Base-by-base conservation (phyloP, 53 echinoderm and acorn worm genomes). In the Paelopatides confundens region DNA sequence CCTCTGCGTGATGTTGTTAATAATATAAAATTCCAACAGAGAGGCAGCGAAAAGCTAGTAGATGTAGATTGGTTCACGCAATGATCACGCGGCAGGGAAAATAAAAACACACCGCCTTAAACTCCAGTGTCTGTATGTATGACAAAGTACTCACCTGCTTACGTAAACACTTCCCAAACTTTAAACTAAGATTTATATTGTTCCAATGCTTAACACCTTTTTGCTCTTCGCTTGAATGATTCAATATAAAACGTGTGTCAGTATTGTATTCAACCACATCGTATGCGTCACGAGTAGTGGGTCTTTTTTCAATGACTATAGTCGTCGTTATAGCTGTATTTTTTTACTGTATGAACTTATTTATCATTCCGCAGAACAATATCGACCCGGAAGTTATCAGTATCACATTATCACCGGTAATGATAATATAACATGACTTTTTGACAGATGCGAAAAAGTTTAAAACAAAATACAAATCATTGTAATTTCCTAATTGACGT, bases 181-280 rank as follows among this genome's bases (percentile, higher is more conserved):
- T n/a, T n/a, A n/a, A n/a, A n/a, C n/a, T n/a, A 18, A 21, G 58
- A 3, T 58, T 58, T 58, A 24, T 13, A 74, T 74, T 39, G 74
- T 74, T 74, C 74, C n/a, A 23, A 7, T 21, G 21, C n/a, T 46
- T 74, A 13, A 28, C 30, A 11, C 30, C 69, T 1, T 33, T 69
- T 33, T 69, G 35, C 46, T 38, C 9, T 27, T 26, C 74, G 74
- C 74, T 74, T 74, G 40, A 74, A 36, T 74, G 74, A 74, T 11
- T 28, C 24, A 32, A 11, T 32, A 74, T 24, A 74, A 74, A 68
- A 68, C 2, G 43, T 8, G 43, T 0, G 15, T 17, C 58, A 5
- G 18, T 58, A 6, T 21, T 58, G 58, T 23, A 23, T 58, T 58
- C n/a, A 54, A 58, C 24, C 17, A n/a, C 39, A 39, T 8, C 43